Conservation (phyloP, 35 echinoderm and acorn worm species). For the Holothuria glaberrima region DNA sequence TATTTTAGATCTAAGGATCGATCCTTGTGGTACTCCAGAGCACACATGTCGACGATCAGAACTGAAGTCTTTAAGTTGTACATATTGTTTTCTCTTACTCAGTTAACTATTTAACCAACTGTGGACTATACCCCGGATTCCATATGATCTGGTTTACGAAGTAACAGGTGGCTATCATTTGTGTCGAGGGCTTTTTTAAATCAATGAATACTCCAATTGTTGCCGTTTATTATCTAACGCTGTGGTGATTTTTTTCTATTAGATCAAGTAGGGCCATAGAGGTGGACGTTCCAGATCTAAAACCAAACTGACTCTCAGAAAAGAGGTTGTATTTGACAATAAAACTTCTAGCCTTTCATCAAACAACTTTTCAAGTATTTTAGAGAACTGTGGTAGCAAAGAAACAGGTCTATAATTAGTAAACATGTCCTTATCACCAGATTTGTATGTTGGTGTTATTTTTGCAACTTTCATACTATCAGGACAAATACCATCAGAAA, state of each 20-base stretch:
- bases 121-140: neutral
- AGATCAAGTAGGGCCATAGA: constrained; percentile 4
- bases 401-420: no score
- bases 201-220: constrained; percentile 41
- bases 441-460: no score
- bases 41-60: neutral
- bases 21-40: neutral
- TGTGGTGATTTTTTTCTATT: constrained; percentile 3
- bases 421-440: no score
- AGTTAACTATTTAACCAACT: constrained; percentile 19
- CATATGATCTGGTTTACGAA: constrained; percentile 42
- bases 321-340: constrained; percentile 3
- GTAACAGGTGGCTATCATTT: constrained; percentile 13
- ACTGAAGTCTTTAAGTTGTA: neutral
- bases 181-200: constrained; percentile 40
- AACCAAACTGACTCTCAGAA: constrained; percentile 5
- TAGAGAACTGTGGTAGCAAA: neutral
- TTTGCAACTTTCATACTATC: no score
- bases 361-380: neutral
- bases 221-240: constrained; percentile 1
- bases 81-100: constrained; percentile 37
- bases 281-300: neutral
- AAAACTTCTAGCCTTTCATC: neutral
- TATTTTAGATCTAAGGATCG: neutral
- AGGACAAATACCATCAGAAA: no score